Percentiles rank a stretch among this genome's conserved stretches.
Conservation (phyloP, 1,140 invertebrate genomes). For the Helicoverpa zea region DNA sequence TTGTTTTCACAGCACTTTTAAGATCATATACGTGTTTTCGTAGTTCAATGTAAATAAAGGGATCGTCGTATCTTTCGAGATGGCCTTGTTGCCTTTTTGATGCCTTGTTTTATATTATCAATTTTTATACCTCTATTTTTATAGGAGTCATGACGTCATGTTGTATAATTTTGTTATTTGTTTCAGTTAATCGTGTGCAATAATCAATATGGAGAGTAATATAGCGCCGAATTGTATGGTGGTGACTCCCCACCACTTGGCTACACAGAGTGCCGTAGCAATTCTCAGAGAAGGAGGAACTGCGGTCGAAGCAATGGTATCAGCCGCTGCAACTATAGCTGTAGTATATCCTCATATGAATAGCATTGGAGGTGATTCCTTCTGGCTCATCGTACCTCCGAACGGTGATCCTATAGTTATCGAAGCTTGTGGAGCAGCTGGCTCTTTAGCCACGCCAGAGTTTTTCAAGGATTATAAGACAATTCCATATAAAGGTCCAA, state of each 20-base stretch:
- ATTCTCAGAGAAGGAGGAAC: slow-evolving; percentile 78
- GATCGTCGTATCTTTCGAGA: neutral
- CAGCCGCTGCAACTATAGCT: slow-evolving; percentile 76
- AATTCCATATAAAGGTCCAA: slow-evolving; percentile 72
- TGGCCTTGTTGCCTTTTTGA: neutral
- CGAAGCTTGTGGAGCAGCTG: slow-evolving; percentile 77
- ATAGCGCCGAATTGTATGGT: slow-evolving; percentile 75
- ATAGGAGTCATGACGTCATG: too few relatives aligned
- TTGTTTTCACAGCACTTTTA: slow-evolving; percentile 36
- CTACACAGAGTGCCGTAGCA: slow-evolving; percentile 73
- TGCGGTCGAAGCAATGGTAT: slow-evolving; percentile 78
- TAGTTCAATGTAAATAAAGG: slow-evolving; percentile 28
- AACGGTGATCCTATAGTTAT: slow-evolving; percentile 73
- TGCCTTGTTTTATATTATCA: neutral
- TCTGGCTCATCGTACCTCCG: slow-evolving; percentile 80
- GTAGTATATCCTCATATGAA: slow-evolving; percentile 81
- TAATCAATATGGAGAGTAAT: slow-evolving; percentile 66
- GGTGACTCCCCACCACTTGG: slow-evolving; percentile 80
- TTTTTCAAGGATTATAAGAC: slow-evolving; percentile 63
- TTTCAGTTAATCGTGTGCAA: slow-evolving; percentile 1
- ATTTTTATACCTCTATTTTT: too few relatives aligned
- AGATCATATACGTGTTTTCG: slow-evolving; percentile 23
- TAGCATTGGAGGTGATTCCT: slow-evolving; percentile 77
- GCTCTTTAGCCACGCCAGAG: slow-evolving; percentile 68
- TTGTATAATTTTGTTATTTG: neutral